phyloP scores from a whole-genome alignment of 1,140 invertebrate species.

The Reticulitermes speratus region DNA sequence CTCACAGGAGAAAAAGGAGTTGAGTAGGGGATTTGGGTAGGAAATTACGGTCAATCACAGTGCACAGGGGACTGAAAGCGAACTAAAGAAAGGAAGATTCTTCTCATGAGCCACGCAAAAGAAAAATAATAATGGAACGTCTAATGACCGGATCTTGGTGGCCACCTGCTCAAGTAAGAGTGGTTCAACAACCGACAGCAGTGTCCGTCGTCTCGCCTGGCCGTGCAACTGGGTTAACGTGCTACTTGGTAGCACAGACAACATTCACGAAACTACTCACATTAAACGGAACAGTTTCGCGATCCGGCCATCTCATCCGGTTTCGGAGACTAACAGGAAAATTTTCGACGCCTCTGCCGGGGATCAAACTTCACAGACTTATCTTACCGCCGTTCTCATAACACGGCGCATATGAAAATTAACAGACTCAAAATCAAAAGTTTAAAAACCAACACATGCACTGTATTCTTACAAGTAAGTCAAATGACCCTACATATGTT shows the following conservation, averaged over 20 bases:
- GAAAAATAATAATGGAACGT: not conserved
- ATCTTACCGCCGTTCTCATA: too few species aligned
- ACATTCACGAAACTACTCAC: too few species aligned
- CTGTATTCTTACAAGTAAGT: too few species aligned
- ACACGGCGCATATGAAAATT: too few species aligned
- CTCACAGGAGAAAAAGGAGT: not conserved
- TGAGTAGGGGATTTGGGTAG: not conserved
- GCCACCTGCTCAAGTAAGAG: conserved; percentile 11
- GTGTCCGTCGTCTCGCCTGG: not conserved
- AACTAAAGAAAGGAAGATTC: not conserved
- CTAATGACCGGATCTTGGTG: conserved; percentile 1
- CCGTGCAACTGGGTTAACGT: conserved; percentile 21
- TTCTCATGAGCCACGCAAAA: not conserved
- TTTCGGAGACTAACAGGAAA: too few species aligned
- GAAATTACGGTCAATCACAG: conserved; percentile 11
- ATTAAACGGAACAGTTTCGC: too few species aligned
- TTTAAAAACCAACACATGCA: too few species aligned
- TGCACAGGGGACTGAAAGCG: not conserved
- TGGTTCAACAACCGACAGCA: not conserved
- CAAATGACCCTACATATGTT: too few species aligned
- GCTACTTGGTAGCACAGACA: conserved; percentile 1
- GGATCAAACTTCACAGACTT: too few species aligned
- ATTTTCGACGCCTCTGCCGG: too few species aligned
- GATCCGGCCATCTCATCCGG: too few species aligned
- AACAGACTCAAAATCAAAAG: too few species aligned